phyloP scores from a whole-genome alignment of 2,797 vertebrate genomes.

The Coluber constrictor region DNA sequence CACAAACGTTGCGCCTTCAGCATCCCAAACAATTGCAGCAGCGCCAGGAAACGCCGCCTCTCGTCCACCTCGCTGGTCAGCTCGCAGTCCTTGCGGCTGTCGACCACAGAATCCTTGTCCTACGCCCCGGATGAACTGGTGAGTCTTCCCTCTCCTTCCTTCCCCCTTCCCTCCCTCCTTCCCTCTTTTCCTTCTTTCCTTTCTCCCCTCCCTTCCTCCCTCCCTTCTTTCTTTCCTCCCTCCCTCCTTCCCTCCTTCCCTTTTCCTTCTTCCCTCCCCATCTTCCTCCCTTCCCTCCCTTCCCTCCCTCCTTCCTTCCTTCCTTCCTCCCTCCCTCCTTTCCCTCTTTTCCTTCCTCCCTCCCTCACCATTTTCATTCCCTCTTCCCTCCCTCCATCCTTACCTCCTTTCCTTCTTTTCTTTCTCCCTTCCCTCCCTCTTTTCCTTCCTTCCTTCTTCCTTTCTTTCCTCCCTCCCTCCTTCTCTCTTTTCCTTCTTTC shows the following conservation, averaged over 20 bases:
- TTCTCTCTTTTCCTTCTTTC: no score
- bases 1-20: constrained; percentile 93
- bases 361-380: fast-evolving
- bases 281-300: fast-evolving
- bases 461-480: no score
- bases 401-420: no score
- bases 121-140: constrained; percentile 74
- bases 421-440: fast-evolving
- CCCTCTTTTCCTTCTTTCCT: no score
- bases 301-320: fast-evolving
- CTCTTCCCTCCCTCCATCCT: fast-evolving
- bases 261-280: fast-evolving
- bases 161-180: no score
- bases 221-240: fast-evolving
- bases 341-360: fast-evolving
- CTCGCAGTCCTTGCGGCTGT: constrained; percentile 81
- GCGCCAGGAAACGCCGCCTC: constrained; percentile 84
- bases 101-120: constrained; percentile 78
- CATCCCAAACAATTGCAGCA: constrained; percentile 92
- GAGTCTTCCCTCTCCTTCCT: constrained; percentile 41
- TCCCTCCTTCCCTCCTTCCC: fast-evolving
- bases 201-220: no score
- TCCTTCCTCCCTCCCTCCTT: fast-evolving
- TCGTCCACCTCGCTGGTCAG: constrained; percentile 86
- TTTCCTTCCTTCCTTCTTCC: no score